Base-by-base conservation (phyloP, 2,113 vertebrate species). In the Carassius carassius region DNA sequence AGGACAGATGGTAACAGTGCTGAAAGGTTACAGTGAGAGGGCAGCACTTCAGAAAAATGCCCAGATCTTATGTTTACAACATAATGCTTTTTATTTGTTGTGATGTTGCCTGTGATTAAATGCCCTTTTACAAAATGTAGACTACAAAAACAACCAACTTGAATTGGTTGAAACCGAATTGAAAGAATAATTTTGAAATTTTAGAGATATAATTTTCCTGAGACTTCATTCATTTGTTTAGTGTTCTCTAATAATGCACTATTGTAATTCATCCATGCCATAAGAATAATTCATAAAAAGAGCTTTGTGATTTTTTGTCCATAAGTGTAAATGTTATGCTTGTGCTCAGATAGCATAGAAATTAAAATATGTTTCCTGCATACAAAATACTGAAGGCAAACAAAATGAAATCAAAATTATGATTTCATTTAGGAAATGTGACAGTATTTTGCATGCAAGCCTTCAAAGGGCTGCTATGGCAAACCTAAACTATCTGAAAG, bases 1-100 rank as follows among this genome's bases (percentile, higher is more conserved):
- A 95, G 95, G 96, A 94, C 96, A 98, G 97, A 99, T 97, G 96
- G 96, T 93, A 93, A 90, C 91, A 94, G 94, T 94, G 94, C 94
- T 94, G 95, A 93, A 91, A 97, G 94, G 93, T 95, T 93, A 92
- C 90, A 83, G 87, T 89, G 89, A 89, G 91, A 88, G 91, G 89
- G 91, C 91, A 92, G 93, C 91, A 87, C 93, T 91, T 91, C 82
- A 92, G 92, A 93, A 91, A 84, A 81, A 89, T 29, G 29, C 92
- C 90, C 92, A 88, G 92, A 95, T 91, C 91, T 90, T 88, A 82
- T 88, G 88, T 92, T 92, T 93, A 91, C 91, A 88, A 88, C 91
- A 92, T 89, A 90, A 90, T n/a, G 92, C 84, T 87, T 81, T 81
- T 86, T 86, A 88, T 92, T 92, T 92, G 93, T 90, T 90, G 90